Base-by-base conservation (phyloP, 2,888 invertebrate genomes). In the Balanococcus diminutus region DNA sequence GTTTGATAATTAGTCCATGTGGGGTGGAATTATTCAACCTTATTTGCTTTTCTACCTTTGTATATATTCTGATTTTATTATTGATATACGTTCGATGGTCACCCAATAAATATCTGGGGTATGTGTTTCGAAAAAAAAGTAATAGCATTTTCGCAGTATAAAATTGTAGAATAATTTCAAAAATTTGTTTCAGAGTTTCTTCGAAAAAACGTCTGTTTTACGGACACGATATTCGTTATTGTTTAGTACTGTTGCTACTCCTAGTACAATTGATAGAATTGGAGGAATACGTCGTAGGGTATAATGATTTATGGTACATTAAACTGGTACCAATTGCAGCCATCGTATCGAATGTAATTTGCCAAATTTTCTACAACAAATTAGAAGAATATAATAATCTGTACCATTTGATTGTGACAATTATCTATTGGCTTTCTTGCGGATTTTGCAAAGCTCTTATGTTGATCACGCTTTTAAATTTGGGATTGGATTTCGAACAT, bases 401-500 rank as follows among this genome's bases (percentile, higher is more conserved):
- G 19, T 28, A 56, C 42, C 32, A 39, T 22, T 36, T 86, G n/a
- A 67, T 61, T 25, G 51, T 85, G 6, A 51, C 85, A 9, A 85
- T 79, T 2, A 32, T 46, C 19, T 85, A 79, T 42, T 90, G 89
- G 87, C 89, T 90, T 88, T 87, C 88, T 83, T 88, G 88, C 86
- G 88, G 88, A 28, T 86, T 88, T 31, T 86, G 87, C 28, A 87
- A 88, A n/a, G 88, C 87, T 11, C 87, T 88, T 22, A 75, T 87
- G 46, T 87, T 88, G n/a, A 87, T 88, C 87, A 82, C 87, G 11
- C 87, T 88, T 28, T 46, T 88, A 14, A 88, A 87, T 61, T 88
- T 87, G 8, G 89, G 89, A 72, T 88, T 90, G 42, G 89, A 89
- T 5, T 88, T 88, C 36, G 88, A 88, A 4, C 86, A 87, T 83